These are phyloP conservation scores for Procavia capensis DNA, from an alignment of 2,113 vertebrate species.

Conservation along the genomic window DNA sequence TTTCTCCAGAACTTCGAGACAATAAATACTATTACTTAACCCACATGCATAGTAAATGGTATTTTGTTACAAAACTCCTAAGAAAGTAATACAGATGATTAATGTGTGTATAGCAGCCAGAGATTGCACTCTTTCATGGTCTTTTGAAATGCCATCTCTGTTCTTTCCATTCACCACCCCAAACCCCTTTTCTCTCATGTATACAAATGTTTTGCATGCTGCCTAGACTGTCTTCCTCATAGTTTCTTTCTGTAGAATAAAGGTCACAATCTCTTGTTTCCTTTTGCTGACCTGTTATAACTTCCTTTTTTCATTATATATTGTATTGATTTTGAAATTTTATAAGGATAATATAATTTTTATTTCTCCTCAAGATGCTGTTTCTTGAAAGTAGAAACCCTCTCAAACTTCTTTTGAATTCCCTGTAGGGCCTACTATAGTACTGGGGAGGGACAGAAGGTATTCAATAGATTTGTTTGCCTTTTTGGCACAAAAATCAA, in stretches of 20 bases:
- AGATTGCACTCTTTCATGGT: background rate
- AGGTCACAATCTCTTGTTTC: slow-evolving; percentile 1
- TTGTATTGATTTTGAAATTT: background rate
- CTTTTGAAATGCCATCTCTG: slow-evolving; percentile 19
- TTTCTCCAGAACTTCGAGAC: too few species aligned
- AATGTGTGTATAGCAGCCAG: background rate
- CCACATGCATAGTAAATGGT: too few species aligned
- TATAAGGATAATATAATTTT: background rate
- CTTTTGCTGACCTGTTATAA: background rate
- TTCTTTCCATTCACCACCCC: background rate
- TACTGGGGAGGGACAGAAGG: background rate
- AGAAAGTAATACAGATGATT: too few species aligned
- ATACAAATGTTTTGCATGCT: background rate
- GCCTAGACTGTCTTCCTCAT: background rate
- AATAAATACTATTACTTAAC: too few species aligned
- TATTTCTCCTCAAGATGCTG: background rate
- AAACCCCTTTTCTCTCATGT: background rate
- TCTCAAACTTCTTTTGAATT: slow-evolving; percentile 17
- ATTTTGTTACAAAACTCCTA: too few species aligned
- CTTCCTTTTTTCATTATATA: background rate
- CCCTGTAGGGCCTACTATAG: background rate
- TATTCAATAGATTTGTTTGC: background rate
- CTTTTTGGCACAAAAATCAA: slow-evolving; percentile 34
- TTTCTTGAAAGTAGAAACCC: background rate
- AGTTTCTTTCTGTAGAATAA: slow-evolving; percentile 5